A percentile compares a stretch with the other conserved stretches of the same genome.
phyloP scores from a whole-genome alignment of 2,888 invertebrate genomes.

The Acholoe squamosa region DNA sequence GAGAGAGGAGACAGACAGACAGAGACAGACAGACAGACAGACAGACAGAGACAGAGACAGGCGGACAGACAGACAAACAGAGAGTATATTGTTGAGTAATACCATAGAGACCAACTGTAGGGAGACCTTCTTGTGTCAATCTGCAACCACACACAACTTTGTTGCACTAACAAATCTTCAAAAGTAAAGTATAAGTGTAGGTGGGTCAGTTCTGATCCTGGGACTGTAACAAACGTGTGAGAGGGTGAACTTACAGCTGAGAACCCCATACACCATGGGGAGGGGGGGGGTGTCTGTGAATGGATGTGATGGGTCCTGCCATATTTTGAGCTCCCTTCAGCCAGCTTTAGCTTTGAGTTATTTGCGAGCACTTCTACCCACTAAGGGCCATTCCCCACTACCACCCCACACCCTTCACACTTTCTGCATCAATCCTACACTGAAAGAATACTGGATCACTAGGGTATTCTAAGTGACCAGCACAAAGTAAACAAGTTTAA shows the following conservation, averaged over 20 bases:
- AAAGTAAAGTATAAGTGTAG: too few species aligned
- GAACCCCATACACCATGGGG: not conserved
- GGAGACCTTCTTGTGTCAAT: not conserved
- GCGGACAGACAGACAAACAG: too few species aligned
- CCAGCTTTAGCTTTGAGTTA: not conserved
- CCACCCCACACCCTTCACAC: not conserved
- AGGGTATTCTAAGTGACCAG: too few species aligned
- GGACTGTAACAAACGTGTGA: too few species aligned
- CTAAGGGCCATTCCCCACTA: not conserved
- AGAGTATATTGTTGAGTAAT: not conserved
- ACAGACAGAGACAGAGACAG: too few species aligned
- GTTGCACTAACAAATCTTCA: not conserved
- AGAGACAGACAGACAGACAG: too few species aligned
- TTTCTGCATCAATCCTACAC: not conserved
- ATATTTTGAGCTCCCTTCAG: not conserved
- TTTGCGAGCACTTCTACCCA: not conserved
- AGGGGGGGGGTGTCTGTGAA: conserved; percentile 6
- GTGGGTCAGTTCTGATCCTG: too few species aligned
- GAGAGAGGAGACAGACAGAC: too few species aligned
- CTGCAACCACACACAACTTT: not conserved
- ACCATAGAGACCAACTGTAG: not conserved
- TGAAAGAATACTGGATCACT: too few species aligned
- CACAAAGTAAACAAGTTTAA: too few species aligned
- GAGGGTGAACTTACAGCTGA: not conserved
- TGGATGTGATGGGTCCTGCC: not conserved